These are phyloP conservation scores for Onthophagus taurus DNA, from an alignment of 1,140 invertebrate species.

Conservation along the genomic window DNA sequence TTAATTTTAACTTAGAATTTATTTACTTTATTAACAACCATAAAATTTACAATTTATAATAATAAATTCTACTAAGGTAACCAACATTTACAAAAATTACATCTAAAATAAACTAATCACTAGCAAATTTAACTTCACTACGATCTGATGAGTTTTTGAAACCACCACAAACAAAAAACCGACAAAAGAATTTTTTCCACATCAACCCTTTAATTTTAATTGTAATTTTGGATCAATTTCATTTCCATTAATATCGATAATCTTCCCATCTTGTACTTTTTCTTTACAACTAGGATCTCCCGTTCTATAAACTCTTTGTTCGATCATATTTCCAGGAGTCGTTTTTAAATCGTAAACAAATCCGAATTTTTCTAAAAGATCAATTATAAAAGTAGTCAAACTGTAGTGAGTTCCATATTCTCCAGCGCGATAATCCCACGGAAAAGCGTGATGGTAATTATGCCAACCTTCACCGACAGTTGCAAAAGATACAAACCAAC, in stretches of 20 bases:
- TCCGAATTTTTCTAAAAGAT: slow-evolving; percentile 40
- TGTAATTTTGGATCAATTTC: no score
- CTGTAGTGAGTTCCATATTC: slow-evolving; percentile 45
- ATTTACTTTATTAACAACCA: no score
- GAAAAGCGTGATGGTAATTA: slow-evolving; percentile 75
- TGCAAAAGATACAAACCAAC: slow-evolving; percentile 43
- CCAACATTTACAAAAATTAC: no score
- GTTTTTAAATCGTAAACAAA: slow-evolving; percentile 56
- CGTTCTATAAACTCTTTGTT: slow-evolving; percentile 44
- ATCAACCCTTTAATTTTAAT: no score
- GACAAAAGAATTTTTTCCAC: no score
- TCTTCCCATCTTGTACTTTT: neutral
- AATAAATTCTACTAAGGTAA: no score
- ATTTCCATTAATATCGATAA: neutral
- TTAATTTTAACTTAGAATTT: no score
- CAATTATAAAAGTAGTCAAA: slow-evolving; percentile 41
- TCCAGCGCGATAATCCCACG: slow-evolving; percentile 59
- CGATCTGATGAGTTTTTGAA: no score
- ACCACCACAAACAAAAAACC: no score
- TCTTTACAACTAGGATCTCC: slow-evolving; percentile 47
- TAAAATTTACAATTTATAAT: no score
- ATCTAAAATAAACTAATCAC: no score
- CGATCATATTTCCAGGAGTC: slow-evolving; percentile 42
- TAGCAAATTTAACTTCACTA: no score
- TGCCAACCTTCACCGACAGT: slow-evolving; percentile 60